A percentile compares a stretch with the other conserved stretches of the same genome.
These are phyloP conservation scores for Alentia gelatinosa DNA, from an alignment of 2,888 invertebrate species.

Conservation along the genomic window DNA sequence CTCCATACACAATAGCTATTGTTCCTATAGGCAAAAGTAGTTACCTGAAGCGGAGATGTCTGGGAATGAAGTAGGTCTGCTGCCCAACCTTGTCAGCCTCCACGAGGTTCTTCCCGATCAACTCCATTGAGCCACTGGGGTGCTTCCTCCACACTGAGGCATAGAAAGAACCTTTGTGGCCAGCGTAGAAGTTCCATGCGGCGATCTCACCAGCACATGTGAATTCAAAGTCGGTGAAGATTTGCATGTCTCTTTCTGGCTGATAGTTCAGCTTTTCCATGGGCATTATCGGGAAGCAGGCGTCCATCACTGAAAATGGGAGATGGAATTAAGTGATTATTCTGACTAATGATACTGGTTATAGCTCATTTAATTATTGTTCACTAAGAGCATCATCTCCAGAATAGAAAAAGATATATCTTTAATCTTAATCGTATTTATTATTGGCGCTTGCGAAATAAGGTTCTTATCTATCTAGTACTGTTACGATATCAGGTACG, in stretches of 20 bases:
- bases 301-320: background rate
- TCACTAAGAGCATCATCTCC: too few relatives aligned
- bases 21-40: background rate
- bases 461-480: too few relatives aligned
- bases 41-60: slow-evolving; percentile 1
- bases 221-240: slow-evolving; percentile 1
- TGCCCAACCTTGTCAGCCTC: background rate
- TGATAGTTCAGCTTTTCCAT: background rate
- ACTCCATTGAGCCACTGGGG: background rate
- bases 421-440: too few relatives aligned
- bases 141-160: slow-evolving; percentile 30
- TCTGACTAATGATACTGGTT: too few relatives aligned
- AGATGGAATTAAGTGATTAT: background rate
- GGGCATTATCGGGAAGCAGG: background rate
- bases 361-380: too few relatives aligned
- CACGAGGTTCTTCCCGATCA: slow-evolving; percentile 9
- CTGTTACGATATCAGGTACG: too few relatives aligned
- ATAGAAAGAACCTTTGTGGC: background rate
- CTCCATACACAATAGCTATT: background rate
- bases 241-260: background rate
- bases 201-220: slow-evolving; percentile 13
- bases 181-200: background rate
- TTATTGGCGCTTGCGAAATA: too few relatives aligned
- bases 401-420: too few relatives aligned
- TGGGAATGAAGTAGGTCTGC: background rate